Conservation (phyloP, 2,888 invertebrate genomes). For the Xylocampa areola region DNA sequence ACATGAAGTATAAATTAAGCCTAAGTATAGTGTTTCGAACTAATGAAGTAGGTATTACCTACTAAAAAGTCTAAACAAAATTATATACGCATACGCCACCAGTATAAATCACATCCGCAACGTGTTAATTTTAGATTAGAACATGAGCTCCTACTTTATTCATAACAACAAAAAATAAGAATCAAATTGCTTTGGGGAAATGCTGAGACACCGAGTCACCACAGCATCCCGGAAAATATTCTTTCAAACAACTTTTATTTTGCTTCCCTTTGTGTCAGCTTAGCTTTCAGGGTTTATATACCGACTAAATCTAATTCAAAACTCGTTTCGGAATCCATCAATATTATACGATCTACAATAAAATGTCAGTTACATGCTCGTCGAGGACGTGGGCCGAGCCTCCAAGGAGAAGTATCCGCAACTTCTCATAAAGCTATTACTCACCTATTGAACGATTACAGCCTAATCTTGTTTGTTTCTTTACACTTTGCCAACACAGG, state of each 20-base stretch:
- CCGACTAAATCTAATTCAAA: constrained; percentile 63
- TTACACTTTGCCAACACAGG: constrained; percentile 22
- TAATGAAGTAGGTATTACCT: neutral
- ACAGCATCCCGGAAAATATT: constrained; percentile 24
- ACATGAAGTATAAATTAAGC: constrained; percentile 3
- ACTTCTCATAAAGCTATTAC: constrained; percentile 63
- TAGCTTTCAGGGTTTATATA: constrained; percentile 27
- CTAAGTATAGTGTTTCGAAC: no score
- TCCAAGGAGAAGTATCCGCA: constrained; percentile 54
- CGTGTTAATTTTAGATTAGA: constrained; percentile 50
- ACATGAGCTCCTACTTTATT: constrained; percentile 44
- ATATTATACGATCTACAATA: constrained; percentile 66
- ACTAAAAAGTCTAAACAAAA: constrained; percentile 23
- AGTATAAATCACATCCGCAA: constrained; percentile 21
- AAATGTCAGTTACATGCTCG: constrained; percentile 49
- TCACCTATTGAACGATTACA: constrained; percentile 63
- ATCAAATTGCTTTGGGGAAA: constrained; percentile 47
- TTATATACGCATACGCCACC: no score
- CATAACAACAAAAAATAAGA: constrained; percentile 40
- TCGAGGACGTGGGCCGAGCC: constrained; percentile 54
- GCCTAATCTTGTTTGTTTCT: constrained; percentile 56
- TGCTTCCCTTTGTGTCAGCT: constrained; percentile 34
- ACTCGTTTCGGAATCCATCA: constrained; percentile 64
- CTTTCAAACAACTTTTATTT: constrained; percentile 28
- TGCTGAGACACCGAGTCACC: constrained; percentile 28